A percentile compares a stretch with the other conserved stretches of the same genome.
These are phyloP conservation scores for western clawed frog (Xenopus tropicalis) DNA, from an alignment of 2,113 vertebrate species.

Conservation along the genomic window DNA sequence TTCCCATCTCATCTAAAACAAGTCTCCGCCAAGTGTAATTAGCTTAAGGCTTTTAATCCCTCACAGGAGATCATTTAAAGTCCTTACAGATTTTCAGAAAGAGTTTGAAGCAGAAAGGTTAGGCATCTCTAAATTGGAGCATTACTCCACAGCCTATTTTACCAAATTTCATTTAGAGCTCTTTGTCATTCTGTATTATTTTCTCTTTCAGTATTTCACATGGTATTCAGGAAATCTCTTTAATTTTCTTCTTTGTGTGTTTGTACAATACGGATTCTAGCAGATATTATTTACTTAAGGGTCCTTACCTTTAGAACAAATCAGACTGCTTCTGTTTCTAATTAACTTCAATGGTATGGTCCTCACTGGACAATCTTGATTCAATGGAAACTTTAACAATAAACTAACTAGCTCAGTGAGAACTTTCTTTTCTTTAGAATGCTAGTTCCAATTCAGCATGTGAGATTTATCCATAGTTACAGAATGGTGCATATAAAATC, in stretches of 20 bases:
- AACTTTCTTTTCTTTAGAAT: constrained; percentile 40
- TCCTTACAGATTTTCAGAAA: constrained; percentile 68
- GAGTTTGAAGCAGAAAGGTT: constrained; percentile 65
- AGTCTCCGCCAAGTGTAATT: constrained; percentile 74
- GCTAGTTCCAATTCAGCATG: constrained; percentile 46
- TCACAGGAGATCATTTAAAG: constrained; percentile 67
- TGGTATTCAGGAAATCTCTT: constrained; percentile 59
- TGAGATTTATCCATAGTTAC: constrained; percentile 57
- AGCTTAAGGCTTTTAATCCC: constrained; percentile 71
- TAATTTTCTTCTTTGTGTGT: constrained; percentile 52
- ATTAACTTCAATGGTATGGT: constrained; percentile 72
- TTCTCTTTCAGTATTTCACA: constrained; percentile 51
- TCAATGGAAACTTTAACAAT: constrained; percentile 63
- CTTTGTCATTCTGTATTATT: constrained; percentile 38
- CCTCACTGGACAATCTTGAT: constrained; percentile 54
- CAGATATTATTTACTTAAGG: constrained; percentile 58
- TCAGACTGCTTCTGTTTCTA: constrained; percentile 67
- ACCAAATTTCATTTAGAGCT: constrained; percentile 21
- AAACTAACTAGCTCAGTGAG: constrained; percentile 57
- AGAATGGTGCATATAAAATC: constrained; percentile 52
- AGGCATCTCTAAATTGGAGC: constrained; percentile 60
- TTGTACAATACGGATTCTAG: constrained; percentile 47
- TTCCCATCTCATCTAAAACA: constrained; percentile 75
- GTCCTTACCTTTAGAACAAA: constrained; percentile 49
- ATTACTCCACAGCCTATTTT: constrained; percentile 53